These are phyloP conservation scores for Ernsta delagoae DNA, from an alignment of 2,888 invertebrate genomes.

Conservation along the genomic window DNA sequence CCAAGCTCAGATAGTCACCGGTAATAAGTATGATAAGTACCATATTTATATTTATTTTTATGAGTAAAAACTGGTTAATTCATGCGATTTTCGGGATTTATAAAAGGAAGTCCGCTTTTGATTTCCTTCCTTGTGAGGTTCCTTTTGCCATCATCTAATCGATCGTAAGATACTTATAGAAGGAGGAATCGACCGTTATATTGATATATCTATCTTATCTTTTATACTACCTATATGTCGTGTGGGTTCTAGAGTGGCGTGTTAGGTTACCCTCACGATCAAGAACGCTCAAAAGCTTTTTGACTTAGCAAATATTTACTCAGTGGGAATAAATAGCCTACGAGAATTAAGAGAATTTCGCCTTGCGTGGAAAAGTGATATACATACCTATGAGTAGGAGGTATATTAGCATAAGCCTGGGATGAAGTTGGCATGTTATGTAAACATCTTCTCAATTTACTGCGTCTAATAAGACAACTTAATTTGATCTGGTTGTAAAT, in stretches of 20 bases:
- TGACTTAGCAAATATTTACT: not conserved
- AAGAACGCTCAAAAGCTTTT: constrained; percentile 1
- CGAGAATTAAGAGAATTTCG: not conserved
- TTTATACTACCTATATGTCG: no score
- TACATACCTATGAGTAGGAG: no score
- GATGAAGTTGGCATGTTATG: not conserved
- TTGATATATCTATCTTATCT: no score
- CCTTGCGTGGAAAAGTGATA: not conserved
- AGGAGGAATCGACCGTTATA: no score
- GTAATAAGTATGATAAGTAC: not conserved
- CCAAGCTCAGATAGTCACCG: no score
- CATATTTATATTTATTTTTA: not conserved
- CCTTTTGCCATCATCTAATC: not conserved
- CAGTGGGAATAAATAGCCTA: not conserved
- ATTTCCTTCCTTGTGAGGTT: not conserved
- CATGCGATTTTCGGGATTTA: not conserved
- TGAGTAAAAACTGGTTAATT: not conserved
- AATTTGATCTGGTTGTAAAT: not conserved
- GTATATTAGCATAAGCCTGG: not conserved
- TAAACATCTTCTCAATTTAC: not conserved
- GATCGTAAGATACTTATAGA: no score
- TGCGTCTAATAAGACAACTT: not conserved
- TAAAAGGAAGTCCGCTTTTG: not conserved
- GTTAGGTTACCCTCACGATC: not conserved
- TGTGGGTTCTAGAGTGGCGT: no score